Conservation (phyloP, 2,797 vertebrate species). For the Bradypus variegatus region DNA sequence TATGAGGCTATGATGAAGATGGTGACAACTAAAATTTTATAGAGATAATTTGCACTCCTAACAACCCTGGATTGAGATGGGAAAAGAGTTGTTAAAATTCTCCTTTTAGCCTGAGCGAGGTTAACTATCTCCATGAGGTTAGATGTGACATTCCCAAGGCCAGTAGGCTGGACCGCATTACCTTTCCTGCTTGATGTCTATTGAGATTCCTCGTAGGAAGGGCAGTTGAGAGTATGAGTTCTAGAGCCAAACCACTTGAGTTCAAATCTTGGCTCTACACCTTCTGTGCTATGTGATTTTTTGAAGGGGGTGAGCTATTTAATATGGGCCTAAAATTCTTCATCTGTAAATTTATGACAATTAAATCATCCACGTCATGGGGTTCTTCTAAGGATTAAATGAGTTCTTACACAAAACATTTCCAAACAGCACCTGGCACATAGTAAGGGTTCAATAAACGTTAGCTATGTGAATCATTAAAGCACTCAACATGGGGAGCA, state of each 20-base stretch:
- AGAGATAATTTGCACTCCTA: not conserved
- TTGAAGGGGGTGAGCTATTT: not conserved
- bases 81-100: not conserved
- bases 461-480: not conserved
- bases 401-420: not conserved
- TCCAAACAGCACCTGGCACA: not conserved
- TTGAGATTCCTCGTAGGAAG: not conserved
- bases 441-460: not conserved
- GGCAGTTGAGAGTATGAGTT: not conserved
- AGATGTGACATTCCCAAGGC: not conserved
- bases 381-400: not conserved
- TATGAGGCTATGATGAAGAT: not conserved
- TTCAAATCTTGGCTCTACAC: not conserved
- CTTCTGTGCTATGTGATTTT: not conserved
- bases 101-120: not conserved
- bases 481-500: not conserved
- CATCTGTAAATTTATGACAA: not conserved
- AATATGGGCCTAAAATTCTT: not conserved
- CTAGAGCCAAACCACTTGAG: not conserved
- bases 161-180: not conserved
- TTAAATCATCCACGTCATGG: no score
- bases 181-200: not conserved
- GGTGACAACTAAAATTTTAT: not conserved
- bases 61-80: not conserved
- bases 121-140: not conserved